Evolutionary conservation across 1,140 invertebrate genomes (phyloP), one percentile per base, ranked within the genome.

Genomic region (Drosophila punjabiensis): DNA sequence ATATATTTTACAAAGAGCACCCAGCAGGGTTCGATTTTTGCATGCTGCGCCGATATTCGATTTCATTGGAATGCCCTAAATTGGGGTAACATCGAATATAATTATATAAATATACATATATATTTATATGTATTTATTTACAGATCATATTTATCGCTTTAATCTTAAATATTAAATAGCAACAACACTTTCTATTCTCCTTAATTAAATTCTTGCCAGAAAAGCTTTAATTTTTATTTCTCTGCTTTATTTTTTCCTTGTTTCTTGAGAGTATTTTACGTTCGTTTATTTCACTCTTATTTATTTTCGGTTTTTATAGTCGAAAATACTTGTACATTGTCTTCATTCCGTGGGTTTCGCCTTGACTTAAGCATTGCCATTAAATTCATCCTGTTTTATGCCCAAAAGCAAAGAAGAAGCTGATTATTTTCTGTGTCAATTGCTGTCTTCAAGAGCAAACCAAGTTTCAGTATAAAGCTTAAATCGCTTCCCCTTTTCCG

Each of bases 361-460:
- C 76, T 79, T 79, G 76, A 79, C 76, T 79, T 79, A 62, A 78
- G 64, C 76, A 70, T 62, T 78, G 76, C 32, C 76, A 64, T 79
- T 79, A 79, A 79, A 65, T 69, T 79, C 76, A 79, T 79, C 76
- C 76, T 79, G 58, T 79, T 79, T 78, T 70, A 76, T 76, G 55
- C 52, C 37, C 58, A 39, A 53, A 18, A 69, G 58, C 45, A 47
- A 74, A 32, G 55, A 43, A 74, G 70, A 37, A 74, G 47, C 68
- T 43, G 70, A 74, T 78, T 71, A 71, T 60, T 79, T 79, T 79
- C 76, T 79, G 77, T 79, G 77, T 79, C 77, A 79, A 79, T 79
- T 79, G 76, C 77, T 39, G 61, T 41, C 55, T 73, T 79, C 77
- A 79, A 79, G 77, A 70, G 76, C 76, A 80, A 56, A 30, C 35